Base-by-base conservation (phyloP, 2,113 vertebrate genomes). In the Ictalurus punctatus region DNA sequence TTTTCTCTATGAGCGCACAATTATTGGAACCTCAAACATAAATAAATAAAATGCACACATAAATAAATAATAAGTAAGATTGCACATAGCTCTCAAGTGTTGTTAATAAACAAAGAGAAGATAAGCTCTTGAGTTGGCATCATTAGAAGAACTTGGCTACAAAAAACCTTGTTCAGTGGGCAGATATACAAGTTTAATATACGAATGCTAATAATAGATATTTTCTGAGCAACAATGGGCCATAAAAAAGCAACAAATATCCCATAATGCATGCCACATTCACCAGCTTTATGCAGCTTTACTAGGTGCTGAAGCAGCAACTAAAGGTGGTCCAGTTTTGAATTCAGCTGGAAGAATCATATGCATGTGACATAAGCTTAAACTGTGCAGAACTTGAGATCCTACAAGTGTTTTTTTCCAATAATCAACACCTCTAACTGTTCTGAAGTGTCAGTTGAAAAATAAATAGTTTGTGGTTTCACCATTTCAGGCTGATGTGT, bases 31-130 rank as follows among this genome's bases (percentile, higher is more conserved):
- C 23, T 48, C 12, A 40, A 4, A 37, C 0, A 44, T 23, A 76
- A 44, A 40, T 19, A 34, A 73, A 76, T 5, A 13, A 27, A 48
- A 48, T 78, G 4, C 12, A 48, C 74, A 48, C 2, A 40, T 40
- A 40, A 48, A 48, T 48, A 48, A 7, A 48, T 48, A 48, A 48
- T 48, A 48, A 83, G 85, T 90, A 85, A 91, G n/a, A 79, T 91
- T 89, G 90, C 93, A 94, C 93, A 90, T 92, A 93, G 86, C 89
- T 65, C 85, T 91, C 80, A 91, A 93, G 93, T 92, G 93, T 93
- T 92, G 93, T 92, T 91, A 89, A 91, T 88, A 78, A 93, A 94
- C 92, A 94, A 92, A 93, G 92, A 92, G 71, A 90, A 86, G 90
- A 37, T 74, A 79, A 88, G 91, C 86, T 93, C 91, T 92, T 89